These are phyloP conservation scores for Rhogogaster chlorosoma DNA, from an alignment of 2,888 invertebrate species.

Conservation along the genomic window DNA sequence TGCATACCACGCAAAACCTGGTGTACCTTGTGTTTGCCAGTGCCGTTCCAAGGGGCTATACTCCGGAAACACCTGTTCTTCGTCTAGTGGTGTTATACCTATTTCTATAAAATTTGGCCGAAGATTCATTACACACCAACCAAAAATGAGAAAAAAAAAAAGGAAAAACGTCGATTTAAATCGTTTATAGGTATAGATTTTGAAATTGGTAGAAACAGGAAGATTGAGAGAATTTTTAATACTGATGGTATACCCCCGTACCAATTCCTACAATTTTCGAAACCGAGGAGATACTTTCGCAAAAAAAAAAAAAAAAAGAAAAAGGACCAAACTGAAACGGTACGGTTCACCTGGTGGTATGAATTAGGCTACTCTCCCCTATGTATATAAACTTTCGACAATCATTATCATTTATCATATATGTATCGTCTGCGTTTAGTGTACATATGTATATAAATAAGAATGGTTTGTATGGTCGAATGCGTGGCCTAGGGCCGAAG, in stretches of 20 bases:
- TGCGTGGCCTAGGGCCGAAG: constrained; percentile 11
- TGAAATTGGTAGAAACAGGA: too few relatives aligned
- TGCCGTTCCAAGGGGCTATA: background rate
- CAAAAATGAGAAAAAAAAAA: background rate
- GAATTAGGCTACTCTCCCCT: background rate
- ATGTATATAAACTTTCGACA: background rate
- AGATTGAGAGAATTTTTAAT: too few relatives aligned
- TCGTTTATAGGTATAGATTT: too few relatives aligned
- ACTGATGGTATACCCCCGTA: too few relatives aligned
- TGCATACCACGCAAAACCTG: constrained; percentile 8
- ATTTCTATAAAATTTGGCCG: background rate
- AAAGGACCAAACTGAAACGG: too few relatives aligned
- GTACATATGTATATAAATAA: background rate
- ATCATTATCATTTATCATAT: background rate
- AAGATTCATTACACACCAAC: background rate
- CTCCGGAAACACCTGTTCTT: constrained; percentile 54
- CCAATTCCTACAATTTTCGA: too few relatives aligned
- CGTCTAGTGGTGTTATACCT: background rate
- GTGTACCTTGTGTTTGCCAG: constrained; percentile 13
- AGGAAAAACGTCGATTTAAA: too few relatives aligned
- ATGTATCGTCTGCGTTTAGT: background rate
- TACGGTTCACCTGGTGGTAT: too few relatives aligned
- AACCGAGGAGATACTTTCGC: too few relatives aligned
- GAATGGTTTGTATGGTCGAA: background rate
- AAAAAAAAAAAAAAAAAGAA: too few relatives aligned